Evolutionary conservation across 2,797 vertebrate species (phyloP).

Genomic region (Aphelocoma californica): DNA sequence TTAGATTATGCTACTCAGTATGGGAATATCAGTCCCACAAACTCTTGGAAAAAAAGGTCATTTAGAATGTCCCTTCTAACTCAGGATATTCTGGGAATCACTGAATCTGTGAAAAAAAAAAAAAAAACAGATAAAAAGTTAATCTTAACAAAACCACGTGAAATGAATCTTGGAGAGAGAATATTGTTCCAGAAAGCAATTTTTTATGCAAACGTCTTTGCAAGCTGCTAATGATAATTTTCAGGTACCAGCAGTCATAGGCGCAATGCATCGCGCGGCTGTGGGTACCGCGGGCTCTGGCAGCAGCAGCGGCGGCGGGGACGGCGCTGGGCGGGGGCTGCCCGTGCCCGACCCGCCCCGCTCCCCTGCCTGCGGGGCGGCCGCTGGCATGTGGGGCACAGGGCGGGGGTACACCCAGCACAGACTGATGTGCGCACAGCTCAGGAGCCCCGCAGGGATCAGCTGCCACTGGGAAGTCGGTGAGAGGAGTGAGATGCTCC

Average conservation of each 20-base stretch:
- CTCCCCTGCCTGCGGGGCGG: no score
- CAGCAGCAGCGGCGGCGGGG: neutral
- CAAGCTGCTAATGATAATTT: neutral
- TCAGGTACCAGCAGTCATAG: fast-evolving
- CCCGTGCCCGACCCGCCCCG: fast-evolving
- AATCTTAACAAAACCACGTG: neutral
- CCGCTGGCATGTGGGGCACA: fast-evolving
- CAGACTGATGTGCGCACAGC: neutral
- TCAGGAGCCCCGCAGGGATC: neutral
- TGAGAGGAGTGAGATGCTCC: neutral
- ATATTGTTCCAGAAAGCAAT: neutral
- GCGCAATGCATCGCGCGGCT: fast-evolving
- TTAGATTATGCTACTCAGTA: neutral
- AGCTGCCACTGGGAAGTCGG: neutral
- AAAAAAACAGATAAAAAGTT: neutral
- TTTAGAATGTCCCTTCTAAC: neutral
- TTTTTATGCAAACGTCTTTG: neutral
- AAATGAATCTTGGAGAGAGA: neutral
- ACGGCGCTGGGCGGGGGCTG: neutral
- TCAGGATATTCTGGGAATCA: neutral
- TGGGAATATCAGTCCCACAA: fast-evolving
- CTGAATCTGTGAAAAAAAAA: neutral
- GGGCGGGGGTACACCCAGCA: no score
- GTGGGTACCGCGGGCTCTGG: neutral
- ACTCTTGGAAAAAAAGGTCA: neutral